These are phyloP conservation scores for Eidolon dupreanum DNA, from an alignment of 2,797 vertebrate genomes.

Conservation along the genomic window DNA sequence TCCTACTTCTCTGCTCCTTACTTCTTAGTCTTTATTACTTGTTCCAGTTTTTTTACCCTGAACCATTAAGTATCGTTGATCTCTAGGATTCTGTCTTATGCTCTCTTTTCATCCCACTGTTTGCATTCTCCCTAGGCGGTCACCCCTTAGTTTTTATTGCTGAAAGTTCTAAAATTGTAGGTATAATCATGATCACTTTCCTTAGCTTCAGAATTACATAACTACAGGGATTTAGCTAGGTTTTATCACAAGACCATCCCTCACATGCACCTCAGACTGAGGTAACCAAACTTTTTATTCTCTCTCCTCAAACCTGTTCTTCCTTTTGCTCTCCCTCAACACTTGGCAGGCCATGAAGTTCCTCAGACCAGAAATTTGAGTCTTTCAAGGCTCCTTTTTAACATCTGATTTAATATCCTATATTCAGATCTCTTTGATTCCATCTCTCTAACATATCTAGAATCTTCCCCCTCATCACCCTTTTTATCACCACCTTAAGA, in stretches of 20 bases:
- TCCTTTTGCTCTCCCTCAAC: background rate
- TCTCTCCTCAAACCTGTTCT: background rate
- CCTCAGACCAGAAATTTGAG: background rate
- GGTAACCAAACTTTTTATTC: background rate
- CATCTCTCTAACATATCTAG: background rate
- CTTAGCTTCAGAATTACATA: background rate
- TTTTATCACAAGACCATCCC: background rate
- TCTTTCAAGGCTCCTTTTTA: background rate
- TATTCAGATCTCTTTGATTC: background rate
- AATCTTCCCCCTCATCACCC: background rate
- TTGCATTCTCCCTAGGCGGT: background rate
- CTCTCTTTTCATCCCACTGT: background rate
- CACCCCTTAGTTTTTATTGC: conserved; percentile 11
- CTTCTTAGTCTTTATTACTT: background rate
- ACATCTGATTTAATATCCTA: background rate
- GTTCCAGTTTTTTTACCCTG: background rate
- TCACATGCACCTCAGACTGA: background rate
- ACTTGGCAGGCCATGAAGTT: background rate
- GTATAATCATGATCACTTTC: background rate
- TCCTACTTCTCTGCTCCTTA: background rate
- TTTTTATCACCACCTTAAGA: background rate
- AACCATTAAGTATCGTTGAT: background rate
- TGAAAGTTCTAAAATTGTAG: background rate
- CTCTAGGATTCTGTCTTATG: background rate
- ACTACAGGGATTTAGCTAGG: background rate